Evolutionary conservation across 2,113 vertebrate species (phyloP).

Genomic region (Crypturellus undulatus): DNA sequence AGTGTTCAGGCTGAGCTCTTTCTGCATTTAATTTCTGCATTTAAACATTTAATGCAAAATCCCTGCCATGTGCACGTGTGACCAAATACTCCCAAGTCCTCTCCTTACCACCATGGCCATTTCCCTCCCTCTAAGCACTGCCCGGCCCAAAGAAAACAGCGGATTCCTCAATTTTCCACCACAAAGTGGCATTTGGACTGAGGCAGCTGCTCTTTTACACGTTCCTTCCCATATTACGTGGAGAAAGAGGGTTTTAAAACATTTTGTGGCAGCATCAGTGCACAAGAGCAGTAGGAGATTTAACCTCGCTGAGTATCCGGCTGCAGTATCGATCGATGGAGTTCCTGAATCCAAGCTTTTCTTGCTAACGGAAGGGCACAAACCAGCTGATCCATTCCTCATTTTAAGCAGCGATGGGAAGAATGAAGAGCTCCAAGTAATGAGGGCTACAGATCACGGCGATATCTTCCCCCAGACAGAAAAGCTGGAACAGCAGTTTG

Average conservation of each 20-base stretch:
- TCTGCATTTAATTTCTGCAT: background rate
- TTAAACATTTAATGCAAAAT: background rate
- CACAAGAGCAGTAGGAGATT: background rate
- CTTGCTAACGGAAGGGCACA: background rate
- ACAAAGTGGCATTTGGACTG: fast-evolving
- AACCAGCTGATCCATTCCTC: background rate
- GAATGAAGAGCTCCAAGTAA: background rate
- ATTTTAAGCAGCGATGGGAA: background rate
- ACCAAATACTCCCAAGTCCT: background rate
- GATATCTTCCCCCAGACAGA: background rate
- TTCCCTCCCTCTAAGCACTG: background rate
- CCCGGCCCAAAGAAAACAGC: background rate
- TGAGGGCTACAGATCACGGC: constrained; percentile 1
- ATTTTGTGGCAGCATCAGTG: background rate
- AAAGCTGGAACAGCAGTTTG: background rate
- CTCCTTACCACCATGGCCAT: fast-evolving
- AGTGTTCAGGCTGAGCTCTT: background rate
- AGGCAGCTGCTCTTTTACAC: background rate
- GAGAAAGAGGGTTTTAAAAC: background rate
- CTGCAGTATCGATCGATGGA: background rate
- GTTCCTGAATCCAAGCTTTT: background rate
- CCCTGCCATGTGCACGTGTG: fast-evolving
- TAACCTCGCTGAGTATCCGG: background rate
- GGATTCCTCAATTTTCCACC: background rate
- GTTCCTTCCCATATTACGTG: fast-evolving